Evolutionary conservation across 2,113 vertebrate species (phyloP), one percentile per base, ranked within the genome.

Genomic region (Macquaria australasica): DNA sequence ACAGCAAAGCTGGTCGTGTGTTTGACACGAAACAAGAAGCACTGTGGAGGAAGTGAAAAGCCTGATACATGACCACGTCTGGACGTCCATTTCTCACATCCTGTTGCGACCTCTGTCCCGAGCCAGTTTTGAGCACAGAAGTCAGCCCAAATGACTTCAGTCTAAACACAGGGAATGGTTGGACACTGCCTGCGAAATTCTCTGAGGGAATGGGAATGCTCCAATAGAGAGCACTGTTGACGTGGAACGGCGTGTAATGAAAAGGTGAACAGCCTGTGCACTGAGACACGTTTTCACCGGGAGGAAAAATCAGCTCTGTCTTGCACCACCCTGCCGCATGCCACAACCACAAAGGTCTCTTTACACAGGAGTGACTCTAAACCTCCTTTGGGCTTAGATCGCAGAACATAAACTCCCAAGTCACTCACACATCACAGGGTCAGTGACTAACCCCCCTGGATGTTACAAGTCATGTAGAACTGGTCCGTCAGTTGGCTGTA

Each of bases 271-370:
- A 56, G 82, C 82, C 60, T 39, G 71, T 84, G 51, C 15, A 83
- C 82, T 62, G 83, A 81, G 78, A 80, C 66, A 80, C 41, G 41
- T 71, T 91, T 91, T 86, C 77, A 69, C 67, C 41, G 4, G 62
- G 68, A 85, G 89, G 88, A 85, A 88, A 91, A 80, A 81, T 88
- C 66, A 21, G 53, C 48, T 75, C 83, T 23, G 73, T 79, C 84
- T 92, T 93, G 89, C 91, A 92, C 89, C 90, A 83, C 87, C 81
- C 84, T 89, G 91, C 86, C 67, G 89, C 91, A 94, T 94, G 91
- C 90, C 89, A 86, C 79, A 85, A 77, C 85, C 91, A 95, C 93
- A 91, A 93, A 83, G 87, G 74, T 82, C 87, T 89, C 88, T 93
- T 91, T 89, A 89, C 82, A 90, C 51, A 31, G 60, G 58, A 77